These are phyloP conservation scores for Merluccius polli DNA, from an alignment of 2,797 vertebrate species.

Conservation along the genomic window DNA sequence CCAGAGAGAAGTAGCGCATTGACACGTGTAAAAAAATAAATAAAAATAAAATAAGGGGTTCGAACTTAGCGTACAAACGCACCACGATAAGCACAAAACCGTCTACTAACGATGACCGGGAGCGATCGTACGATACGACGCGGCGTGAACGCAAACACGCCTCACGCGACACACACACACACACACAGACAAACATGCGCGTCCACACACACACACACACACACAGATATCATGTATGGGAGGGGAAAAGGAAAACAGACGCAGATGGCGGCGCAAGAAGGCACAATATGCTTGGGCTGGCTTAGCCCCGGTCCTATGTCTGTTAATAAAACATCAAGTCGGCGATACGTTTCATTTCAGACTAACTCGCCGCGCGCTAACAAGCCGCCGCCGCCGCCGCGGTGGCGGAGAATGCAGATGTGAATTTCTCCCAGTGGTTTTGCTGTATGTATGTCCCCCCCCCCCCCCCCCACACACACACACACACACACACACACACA, in stretches of 20 bases:
- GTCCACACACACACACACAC: background rate
- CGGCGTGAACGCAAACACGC: background rate
- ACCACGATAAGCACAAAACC: background rate
- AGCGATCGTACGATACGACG: conserved; percentile 13
- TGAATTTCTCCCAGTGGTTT: conserved; percentile 40
- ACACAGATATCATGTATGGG: conserved; percentile 22
- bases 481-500: conserved; percentile 31
- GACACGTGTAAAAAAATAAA: background rate
- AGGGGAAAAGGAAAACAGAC: conserved; percentile 46
- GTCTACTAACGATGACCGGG: conserved; percentile 12
- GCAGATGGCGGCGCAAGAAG: conserved; percentile 63
- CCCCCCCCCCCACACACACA: conserved; percentile 37
- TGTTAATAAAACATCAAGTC: conserved; percentile 65
- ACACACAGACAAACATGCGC: background rate
- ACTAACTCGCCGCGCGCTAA: conserved; percentile 54
- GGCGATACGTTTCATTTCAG: conserved; percentile 58
- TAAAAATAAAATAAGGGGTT: background rate
- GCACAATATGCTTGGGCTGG: conserved; percentile 63
- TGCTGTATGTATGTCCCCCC: conserved; percentile 29
- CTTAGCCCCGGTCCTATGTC: conserved; percentile 48
- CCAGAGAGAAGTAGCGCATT: background rate
- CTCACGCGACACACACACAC: too few species aligned
- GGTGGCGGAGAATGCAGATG: conserved; percentile 60
- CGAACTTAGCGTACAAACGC: background rate
- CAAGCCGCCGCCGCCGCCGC: conserved; percentile 37